Conservation (phyloP, 2,797 vertebrate species). For the Schizopygopsis malacanthus region DNA sequence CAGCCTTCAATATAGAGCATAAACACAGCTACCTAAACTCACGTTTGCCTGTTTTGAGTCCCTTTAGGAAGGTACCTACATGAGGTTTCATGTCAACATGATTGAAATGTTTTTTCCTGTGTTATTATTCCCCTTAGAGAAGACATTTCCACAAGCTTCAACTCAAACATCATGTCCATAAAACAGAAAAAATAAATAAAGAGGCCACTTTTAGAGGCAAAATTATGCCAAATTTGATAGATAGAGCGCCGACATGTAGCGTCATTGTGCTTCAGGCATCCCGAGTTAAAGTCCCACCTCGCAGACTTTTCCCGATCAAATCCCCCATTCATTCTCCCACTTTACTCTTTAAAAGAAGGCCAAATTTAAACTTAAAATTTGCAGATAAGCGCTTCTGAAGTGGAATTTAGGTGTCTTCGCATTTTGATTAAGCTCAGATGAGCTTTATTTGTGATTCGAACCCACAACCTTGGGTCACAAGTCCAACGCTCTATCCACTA, state of each 20-base stretch:
- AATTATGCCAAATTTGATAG: background rate
- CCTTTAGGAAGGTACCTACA: background rate
- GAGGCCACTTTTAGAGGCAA: background rate
- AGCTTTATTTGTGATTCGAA: too few relatives aligned
- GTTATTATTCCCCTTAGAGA: background rate
- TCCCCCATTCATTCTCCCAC: too few relatives aligned
- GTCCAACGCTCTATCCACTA: too few relatives aligned
- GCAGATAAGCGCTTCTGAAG: background rate
- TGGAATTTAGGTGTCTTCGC: background rate
- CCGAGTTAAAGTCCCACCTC: background rate
- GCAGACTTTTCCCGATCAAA: too few relatives aligned
- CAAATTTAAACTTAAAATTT: background rate
- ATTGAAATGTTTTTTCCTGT: constrained; percentile 20
- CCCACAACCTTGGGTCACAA: too few relatives aligned
- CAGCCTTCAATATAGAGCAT: background rate
- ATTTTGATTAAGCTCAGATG: too few relatives aligned
- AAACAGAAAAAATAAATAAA: background rate
- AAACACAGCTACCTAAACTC: background rate
- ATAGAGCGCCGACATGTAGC: background rate
- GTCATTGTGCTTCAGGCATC: background rate
- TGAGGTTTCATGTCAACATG: constrained; percentile 26
- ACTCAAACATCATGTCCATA: background rate
- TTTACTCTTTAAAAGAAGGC: too few relatives aligned
- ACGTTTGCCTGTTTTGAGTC: background rate
- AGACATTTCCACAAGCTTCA: background rate